phyloP scores from a whole-genome alignment of 2,797 vertebrate species.

The Arnoldichthys spilopterus region DNA sequence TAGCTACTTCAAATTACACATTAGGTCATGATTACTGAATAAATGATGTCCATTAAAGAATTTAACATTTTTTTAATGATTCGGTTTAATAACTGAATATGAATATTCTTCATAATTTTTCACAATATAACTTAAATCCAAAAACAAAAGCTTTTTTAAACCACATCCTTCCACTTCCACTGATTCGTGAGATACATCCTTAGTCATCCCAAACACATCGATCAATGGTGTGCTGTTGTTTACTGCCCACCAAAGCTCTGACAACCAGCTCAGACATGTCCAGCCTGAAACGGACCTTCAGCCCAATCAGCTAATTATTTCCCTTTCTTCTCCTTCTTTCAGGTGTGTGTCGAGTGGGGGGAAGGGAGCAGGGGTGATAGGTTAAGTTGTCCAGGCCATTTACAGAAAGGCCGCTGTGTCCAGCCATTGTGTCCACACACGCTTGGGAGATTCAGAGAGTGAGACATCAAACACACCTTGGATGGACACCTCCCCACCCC shows the following conservation, averaged over 20 bases:
- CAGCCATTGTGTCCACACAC: constrained; percentile 17
- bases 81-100: too few species aligned
- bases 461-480: background rate
- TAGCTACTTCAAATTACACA: too few species aligned
- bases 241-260: constrained; percentile 63
- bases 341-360: constrained; percentile 23
- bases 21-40: too few species aligned
- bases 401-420: background rate
- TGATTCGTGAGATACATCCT: background rate
- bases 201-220: background rate
- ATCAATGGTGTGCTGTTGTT: constrained; percentile 3
- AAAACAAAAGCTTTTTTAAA: background rate
- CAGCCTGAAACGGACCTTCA: constrained; percentile 40
- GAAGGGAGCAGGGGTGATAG: background rate
- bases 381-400: constrained; percentile 6
- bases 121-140: too few species aligned
- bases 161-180: background rate
- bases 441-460: constrained; percentile 28
- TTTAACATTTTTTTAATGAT: too few species aligned
- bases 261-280: constrained; percentile 66
- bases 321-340: constrained; percentile 48
- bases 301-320: constrained; percentile 56
- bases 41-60: too few species aligned
- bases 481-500: too few species aligned
- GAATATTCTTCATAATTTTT: too few species aligned